These are phyloP conservation scores for Hepsetus odoe DNA, from an alignment of 2,113 vertebrate species.

Conservation along the genomic window DNA sequence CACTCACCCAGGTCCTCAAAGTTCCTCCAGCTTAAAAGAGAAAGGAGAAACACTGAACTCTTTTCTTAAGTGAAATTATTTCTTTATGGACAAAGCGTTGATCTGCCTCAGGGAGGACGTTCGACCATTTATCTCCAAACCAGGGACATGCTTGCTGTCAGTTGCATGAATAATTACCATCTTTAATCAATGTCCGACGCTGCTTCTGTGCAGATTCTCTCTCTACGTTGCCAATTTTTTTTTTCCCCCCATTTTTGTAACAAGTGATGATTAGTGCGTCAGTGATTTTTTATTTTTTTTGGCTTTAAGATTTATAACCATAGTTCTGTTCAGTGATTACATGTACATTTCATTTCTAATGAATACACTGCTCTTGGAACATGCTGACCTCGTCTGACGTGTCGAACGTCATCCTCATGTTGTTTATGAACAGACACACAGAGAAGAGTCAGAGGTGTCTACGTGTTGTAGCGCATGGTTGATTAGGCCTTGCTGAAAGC, in stretches of 20 bases:
- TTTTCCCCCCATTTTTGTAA: background rate
- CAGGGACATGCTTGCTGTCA: slow-evolving; percentile 16
- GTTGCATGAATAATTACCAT: slow-evolving; percentile 32
- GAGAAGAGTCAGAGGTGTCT: slow-evolving; percentile 2
- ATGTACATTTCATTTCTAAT: slow-evolving; percentile 19
- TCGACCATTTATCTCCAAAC: slow-evolving; percentile 35
- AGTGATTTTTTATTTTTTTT: background rate
- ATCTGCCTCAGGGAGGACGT: slow-evolving; percentile 13
- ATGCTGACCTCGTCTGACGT: slow-evolving; percentile 14
- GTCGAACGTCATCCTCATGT: slow-evolving; percentile 8
- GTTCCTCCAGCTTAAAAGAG: slow-evolving; percentile 14
- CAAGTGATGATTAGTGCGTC: background rate
- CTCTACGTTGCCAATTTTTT: background rate
- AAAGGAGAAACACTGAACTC: background rate
- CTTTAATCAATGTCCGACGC: slow-evolving; percentile 31
- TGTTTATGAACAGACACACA: slow-evolving; percentile 21
- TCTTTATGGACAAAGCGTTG: background rate
- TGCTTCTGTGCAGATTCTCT: slow-evolving; percentile 1
- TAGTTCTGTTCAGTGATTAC: slow-evolving; percentile 20
- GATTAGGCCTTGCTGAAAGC: slow-evolving; percentile 26
- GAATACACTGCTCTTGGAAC: background rate
- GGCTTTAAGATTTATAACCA: background rate
- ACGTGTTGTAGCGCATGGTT: slow-evolving; percentile 24
- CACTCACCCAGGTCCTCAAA: slow-evolving; percentile 19
- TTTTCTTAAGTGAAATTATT: background rate